Conservation (phyloP, 2,113 vertebrate genomes). For the Oncorhynchus keta region DNA sequence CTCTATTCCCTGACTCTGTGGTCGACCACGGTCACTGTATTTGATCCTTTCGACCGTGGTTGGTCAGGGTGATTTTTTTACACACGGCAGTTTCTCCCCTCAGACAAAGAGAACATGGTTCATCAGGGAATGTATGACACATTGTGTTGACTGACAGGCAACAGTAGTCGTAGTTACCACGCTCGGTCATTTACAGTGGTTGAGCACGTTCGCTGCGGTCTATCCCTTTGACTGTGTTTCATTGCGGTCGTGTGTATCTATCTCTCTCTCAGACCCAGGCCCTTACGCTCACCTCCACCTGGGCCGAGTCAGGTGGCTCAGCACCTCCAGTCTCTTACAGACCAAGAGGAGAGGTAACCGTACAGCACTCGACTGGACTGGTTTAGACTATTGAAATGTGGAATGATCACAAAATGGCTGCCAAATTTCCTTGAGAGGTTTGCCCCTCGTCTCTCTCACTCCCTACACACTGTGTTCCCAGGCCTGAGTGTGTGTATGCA, state of each 20-base stretch:
- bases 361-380: constrained; percentile 27
- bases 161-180: neutral
- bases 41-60: neutral
- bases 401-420: neutral
- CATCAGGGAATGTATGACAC: neutral
- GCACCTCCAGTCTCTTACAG: constrained; percentile 77
- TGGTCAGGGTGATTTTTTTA: neutral
- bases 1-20: neutral
- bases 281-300: constrained; percentile 63
- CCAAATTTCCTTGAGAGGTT: constrained; percentile 16
- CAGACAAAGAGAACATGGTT: too few relatives aligned
- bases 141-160: neutral
- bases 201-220: neutral
- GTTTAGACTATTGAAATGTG: neutral
- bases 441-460: neutral
- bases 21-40: neutral
- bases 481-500: neutral
- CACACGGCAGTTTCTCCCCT: too few relatives aligned
- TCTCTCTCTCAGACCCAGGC: constrained; percentile 71
- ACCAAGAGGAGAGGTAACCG: constrained; percentile 76
- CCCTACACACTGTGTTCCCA: constrained; percentile 4
- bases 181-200: constrained; percentile 6
- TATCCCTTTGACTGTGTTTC: neutral
- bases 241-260: constrained; percentile 53
- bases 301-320: constrained; percentile 76